Conservation (phyloP, 2,113 vertebrate genomes). For the Syngnathoides biaculeatus region DNA sequence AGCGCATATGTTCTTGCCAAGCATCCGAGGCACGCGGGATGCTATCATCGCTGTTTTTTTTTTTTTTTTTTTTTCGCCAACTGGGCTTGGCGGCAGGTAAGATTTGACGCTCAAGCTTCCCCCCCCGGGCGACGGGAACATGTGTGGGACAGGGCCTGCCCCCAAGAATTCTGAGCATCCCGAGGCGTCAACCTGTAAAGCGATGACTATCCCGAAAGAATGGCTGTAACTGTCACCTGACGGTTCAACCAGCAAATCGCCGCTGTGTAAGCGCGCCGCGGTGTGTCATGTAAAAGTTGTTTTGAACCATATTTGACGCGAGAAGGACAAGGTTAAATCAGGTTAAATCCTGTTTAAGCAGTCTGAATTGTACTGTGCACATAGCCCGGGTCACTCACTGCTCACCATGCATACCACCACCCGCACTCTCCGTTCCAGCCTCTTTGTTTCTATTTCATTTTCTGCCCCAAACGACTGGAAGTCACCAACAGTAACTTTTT, state of each 20-base stretch:
- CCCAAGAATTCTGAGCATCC: slow-evolving; percentile 44
- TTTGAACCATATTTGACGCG: not conserved
- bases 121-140: slow-evolving; percentile 14
- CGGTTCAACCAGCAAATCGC: not conserved
- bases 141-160: slow-evolving; percentile 30
- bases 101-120: slow-evolving; percentile 11
- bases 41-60: not conserved
- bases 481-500: no score
- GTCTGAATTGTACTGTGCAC: not conserved
- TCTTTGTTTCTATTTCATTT: no score
- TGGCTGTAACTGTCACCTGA: not conserved
- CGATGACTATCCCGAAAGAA: not conserved
- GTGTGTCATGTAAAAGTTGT: not conserved
- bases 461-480: no score
- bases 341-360: not conserved
- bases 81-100: slow-evolving; percentile 35
- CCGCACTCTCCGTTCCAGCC: no score
- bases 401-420: no score
- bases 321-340: not conserved
- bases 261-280: not conserved
- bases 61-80: slow-evolving; percentile 6
- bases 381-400: not conserved
- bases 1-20: not conserved
- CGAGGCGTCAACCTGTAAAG: slow-evolving; percentile 4
- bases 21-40: slow-evolving; percentile 1